Evolutionary conservation across 2,888 invertebrate species (phyloP).

Genomic region (Lasioglossum leucozonium): DNA sequence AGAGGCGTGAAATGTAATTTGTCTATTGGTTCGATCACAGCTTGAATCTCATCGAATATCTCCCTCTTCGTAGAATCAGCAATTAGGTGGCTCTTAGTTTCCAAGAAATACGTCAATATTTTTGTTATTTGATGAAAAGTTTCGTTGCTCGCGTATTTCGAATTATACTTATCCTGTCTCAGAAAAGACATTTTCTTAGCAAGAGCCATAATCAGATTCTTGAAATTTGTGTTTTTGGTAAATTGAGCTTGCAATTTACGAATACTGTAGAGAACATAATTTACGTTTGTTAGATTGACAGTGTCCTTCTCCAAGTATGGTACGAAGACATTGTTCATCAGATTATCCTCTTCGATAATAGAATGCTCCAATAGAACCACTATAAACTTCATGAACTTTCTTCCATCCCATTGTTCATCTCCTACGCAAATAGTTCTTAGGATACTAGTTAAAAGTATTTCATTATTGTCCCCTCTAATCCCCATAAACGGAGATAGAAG

Average conservation of each 20-base stretch:
- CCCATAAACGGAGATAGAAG: slow-evolving; percentile 74
- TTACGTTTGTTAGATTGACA: slow-evolving; percentile 56
- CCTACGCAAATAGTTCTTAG: slow-evolving; percentile 67
- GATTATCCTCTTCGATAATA: slow-evolving; percentile 63
- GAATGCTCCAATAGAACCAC: slow-evolving; percentile 53
- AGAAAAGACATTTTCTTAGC: slow-evolving; percentile 62
- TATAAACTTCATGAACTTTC: slow-evolving; percentile 71
- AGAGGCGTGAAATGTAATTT: slow-evolving; percentile 66
- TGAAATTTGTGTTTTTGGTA: slow-evolving; percentile 44
- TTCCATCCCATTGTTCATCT: slow-evolving; percentile 65
- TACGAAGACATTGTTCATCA: slow-evolving; percentile 75
- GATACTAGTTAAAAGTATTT: slow-evolving; percentile 57
- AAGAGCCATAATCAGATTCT: slow-evolving; percentile 56
- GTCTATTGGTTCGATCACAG: slow-evolving; percentile 74
- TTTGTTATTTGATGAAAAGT: slow-evolving; percentile 60
- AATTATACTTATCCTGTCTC: slow-evolving; percentile 55
- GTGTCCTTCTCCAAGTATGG: slow-evolving; percentile 65
- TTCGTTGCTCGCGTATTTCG: slow-evolving; percentile 62
- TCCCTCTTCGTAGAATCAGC: slow-evolving; percentile 18
- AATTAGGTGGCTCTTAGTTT: slow-evolving; percentile 15
- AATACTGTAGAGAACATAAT: slow-evolving; percentile 62
- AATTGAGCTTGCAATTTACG: slow-evolving; percentile 51
- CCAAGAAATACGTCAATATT: slow-evolving; percentile 60
- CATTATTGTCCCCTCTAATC: slow-evolving; percentile 64
- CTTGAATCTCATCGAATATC: slow-evolving; percentile 59